Evolutionary conservation across 1,140 invertebrate species (phyloP).

Genomic region (Notospermus geniculatus): DNA sequence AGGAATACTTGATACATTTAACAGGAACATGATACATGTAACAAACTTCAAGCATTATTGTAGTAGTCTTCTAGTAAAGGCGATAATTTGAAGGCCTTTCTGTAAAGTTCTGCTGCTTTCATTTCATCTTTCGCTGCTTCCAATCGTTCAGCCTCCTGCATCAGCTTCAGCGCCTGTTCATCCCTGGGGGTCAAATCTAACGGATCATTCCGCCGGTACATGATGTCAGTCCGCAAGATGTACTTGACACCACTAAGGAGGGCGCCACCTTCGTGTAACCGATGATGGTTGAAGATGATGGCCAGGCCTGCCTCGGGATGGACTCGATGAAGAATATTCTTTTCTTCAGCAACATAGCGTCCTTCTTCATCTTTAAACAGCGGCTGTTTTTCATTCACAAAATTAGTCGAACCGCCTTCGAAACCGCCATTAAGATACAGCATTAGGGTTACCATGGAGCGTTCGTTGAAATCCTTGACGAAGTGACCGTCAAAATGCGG

Average conservation of each 20-base stretch:
- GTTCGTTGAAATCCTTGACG: constrained; percentile 18
- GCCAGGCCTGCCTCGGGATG: constrained; percentile 38
- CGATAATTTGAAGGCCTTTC: constrained; percentile 43
- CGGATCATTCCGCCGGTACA: constrained; percentile 33
- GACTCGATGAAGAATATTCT: constrained; percentile 36
- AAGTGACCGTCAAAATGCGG: constrained; percentile 39
- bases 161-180: constrained; percentile 27
- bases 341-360: constrained; percentile 43
- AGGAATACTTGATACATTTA: too few species aligned
- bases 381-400: constrained; percentile 30
- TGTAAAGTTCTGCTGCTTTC: constrained; percentile 38
- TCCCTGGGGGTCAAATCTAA: constrained; percentile 19
- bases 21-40: too few species aligned
- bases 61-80: constrained; percentile 32
- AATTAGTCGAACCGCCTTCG: constrained; percentile 36
- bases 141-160: constrained; percentile 39
- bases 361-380: constrained; percentile 30
- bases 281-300: constrained; percentile 44
- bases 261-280: constrained; percentile 42
- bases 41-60: constrained; percentile 13
- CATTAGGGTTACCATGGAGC: constrained; percentile 37
- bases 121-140: constrained; percentile 37
- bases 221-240: constrained; percentile 43
- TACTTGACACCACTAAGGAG: constrained; percentile 40
- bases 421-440: constrained; percentile 36